Conservation (phyloP, 2,797 vertebrate species). For the Columba guinea region DNA sequence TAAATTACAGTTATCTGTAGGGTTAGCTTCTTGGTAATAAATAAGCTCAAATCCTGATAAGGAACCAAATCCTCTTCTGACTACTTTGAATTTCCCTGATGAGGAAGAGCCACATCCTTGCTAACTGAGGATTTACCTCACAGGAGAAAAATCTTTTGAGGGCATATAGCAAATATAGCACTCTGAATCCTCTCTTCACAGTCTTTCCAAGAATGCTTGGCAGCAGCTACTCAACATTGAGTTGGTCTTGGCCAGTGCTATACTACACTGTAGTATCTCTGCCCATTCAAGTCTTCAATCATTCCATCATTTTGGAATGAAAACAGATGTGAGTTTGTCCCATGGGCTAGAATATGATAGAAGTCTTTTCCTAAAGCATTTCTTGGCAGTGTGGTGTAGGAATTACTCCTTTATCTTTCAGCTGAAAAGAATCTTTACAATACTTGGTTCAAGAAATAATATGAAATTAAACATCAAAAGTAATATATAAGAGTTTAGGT, state of each 20-base stretch:
- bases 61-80: background rate
- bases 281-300: background rate
- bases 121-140: background rate
- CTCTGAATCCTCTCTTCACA: background rate
- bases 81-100: background rate
- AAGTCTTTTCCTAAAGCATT: background rate
- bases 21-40: background rate
- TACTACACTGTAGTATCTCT: background rate
- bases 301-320: background rate
- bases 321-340: background rate
- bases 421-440: background rate
- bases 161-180: background rate
- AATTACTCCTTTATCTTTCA: background rate
- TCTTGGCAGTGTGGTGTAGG: background rate
- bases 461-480: background rate
- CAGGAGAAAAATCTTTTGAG: background rate
- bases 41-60: background rate
- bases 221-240: background rate
- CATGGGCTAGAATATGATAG: background rate
- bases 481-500: background rate
- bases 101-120: background rate
- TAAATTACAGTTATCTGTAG: background rate
- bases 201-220: background rate
- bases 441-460: background rate
- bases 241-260: background rate